These are phyloP conservation scores for Tribolium freemani DNA, from an alignment of 2,888 invertebrate species.

Conservation along the genomic window DNA sequence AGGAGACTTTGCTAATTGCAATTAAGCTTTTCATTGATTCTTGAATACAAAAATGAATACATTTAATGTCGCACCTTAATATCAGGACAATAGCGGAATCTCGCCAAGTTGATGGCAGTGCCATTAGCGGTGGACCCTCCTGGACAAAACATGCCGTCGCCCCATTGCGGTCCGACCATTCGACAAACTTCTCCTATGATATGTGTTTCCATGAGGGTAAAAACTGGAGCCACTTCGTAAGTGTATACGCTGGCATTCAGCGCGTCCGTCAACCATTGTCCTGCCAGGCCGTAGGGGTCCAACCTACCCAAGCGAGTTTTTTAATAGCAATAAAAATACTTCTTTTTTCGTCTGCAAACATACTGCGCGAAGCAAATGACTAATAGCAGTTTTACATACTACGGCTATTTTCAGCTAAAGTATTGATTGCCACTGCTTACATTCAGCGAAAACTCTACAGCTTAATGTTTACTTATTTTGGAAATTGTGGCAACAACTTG, in stretches of 20 bases:
- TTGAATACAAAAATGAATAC: not conserved
- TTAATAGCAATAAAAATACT: not conserved
- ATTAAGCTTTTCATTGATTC: not conserved
- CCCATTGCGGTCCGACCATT: conserved; percentile 68
- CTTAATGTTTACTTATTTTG: too few species aligned
- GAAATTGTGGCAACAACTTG: too few species aligned
- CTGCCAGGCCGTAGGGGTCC: conserved; percentile 71
- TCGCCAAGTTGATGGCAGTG: conserved; percentile 70
- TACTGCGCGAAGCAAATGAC: not conserved
- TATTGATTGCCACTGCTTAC: not conserved
- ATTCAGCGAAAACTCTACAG: too few species aligned
- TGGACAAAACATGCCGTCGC: conserved; percentile 72
- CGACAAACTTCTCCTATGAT: conserved; percentile 68
- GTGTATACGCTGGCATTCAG: conserved; percentile 71
- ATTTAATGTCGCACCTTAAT: conserved; percentile 64
- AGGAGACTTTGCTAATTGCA: not conserved
- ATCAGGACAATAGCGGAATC: conserved; percentile 68
- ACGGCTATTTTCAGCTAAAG: not conserved
- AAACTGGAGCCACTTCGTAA: conserved; percentile 73
- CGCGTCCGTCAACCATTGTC: conserved; percentile 70
- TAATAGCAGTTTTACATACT: not conserved
- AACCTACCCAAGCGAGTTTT: conserved; percentile 58
- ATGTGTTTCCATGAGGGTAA: conserved; percentile 70
- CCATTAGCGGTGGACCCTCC: conserved; percentile 75
- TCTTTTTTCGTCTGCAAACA: not conserved